Percentiles rank a stretch among this genome's conserved stretches.
phyloP scores from a whole-genome alignment of 2,888 invertebrate genomes.

The Mimumesa dahlbomi region DNA sequence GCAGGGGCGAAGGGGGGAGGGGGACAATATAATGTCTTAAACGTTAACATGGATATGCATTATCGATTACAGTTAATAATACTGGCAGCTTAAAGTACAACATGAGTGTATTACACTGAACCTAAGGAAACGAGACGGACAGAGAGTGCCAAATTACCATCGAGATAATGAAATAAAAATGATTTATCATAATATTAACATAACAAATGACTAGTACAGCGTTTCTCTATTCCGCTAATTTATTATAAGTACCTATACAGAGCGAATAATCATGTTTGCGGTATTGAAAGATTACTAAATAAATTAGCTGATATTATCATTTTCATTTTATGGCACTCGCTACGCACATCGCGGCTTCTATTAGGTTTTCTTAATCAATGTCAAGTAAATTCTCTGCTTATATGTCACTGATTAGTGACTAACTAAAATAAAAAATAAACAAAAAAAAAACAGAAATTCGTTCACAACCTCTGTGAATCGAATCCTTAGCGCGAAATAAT shows the following conservation, averaged over 20 bases:
- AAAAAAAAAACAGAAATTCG: constrained; percentile 48
- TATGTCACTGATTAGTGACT: neutral
- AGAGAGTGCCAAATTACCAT: constrained; percentile 35
- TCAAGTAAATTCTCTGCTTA: constrained; percentile 30
- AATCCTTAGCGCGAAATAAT: constrained; percentile 53
- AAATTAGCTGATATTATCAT: neutral
- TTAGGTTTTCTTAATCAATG: constrained; percentile 24
- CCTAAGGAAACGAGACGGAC: constrained; percentile 42
- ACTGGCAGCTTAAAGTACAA: constrained; percentile 73
- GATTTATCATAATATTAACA: too few species aligned
- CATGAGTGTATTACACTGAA: constrained; percentile 51
- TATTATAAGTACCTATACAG: too few species aligned
- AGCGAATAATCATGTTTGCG: too few species aligned
- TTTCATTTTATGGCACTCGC: constrained; percentile 40
- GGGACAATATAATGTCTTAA: constrained; percentile 71
- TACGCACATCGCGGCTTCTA: constrained; percentile 24
- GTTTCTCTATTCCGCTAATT: constrained; percentile 10
- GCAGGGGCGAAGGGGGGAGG: too few species aligned
- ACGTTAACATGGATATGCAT: constrained; percentile 76
- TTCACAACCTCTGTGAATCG: constrained; percentile 51
- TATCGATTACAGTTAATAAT: constrained; percentile 77
- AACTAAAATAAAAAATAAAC: too few species aligned
- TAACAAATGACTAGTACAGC: constrained; percentile 20
- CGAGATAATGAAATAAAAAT: constrained; percentile 8
- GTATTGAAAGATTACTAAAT: neutral